A percentile compares a stretch with the other conserved stretches of the same genome.
Conservation (phyloP, 2,888 invertebrate species). For the Unio delphinus region DNA sequence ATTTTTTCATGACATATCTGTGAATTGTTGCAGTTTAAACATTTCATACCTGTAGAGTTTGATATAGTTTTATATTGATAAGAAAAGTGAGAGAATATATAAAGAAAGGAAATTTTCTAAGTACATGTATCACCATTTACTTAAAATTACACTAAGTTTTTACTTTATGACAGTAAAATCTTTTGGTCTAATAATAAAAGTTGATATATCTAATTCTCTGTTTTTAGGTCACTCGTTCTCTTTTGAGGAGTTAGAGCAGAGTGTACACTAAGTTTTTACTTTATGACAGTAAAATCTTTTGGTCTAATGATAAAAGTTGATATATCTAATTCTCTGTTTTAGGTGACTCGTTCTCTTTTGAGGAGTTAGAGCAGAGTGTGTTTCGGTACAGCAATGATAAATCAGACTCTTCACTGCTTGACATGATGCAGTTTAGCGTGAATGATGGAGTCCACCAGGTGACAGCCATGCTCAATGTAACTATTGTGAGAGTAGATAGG, state of each 20-base stretch:
- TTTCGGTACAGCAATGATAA: constrained; percentile 62
- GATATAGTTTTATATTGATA: too few species aligned
- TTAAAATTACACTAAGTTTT: not conserved
- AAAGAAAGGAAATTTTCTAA: too few species aligned
- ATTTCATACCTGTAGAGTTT: too few species aligned
- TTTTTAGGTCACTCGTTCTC: constrained; percentile 56
- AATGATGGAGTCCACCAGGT: constrained; percentile 56
- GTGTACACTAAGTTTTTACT: constrained; percentile 7
- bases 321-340: constrained; percentile 8
- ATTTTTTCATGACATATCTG: too few species aligned
- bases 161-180: not conserved
- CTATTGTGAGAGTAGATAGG: constrained; percentile 52
- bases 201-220: not conserved
- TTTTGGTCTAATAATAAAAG: not conserved
- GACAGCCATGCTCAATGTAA: constrained; percentile 40
- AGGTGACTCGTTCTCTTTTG: constrained; percentile 59
- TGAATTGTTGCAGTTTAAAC: too few species aligned
- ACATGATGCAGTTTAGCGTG: constrained; percentile 49
- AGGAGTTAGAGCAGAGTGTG: constrained; percentile 42
- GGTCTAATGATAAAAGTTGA: not conserved
- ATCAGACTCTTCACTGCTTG: constrained; percentile 25
- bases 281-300: not conserved
- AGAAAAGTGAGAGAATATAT: too few species aligned
- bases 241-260: constrained; percentile 46
- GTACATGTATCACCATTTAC: too few species aligned